A percentile compares a stretch with the other conserved stretches of the same genome.
These are phyloP conservation scores for Paramormyrops hopkinsi DNA, from an alignment of 2,797 vertebrate species.

Conservation along the genomic window DNA sequence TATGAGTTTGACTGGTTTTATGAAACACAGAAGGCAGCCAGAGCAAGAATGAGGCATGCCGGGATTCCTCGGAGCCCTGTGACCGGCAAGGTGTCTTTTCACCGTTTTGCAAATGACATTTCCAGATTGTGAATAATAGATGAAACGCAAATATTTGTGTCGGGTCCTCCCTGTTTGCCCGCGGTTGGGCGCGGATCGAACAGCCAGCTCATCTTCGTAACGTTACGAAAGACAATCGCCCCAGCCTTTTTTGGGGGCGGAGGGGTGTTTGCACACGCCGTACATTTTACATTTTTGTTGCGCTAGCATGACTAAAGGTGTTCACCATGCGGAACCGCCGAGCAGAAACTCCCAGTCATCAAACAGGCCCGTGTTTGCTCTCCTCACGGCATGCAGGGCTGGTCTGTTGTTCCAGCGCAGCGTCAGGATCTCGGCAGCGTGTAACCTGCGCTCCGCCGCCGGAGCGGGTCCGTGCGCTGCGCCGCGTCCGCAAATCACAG, in stretches of 20 bases:
- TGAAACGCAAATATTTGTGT: conserved; percentile 24
- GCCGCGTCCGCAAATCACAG: background rate
- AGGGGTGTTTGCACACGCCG: conserved; percentile 6
- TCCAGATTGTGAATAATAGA: conserved; percentile 15
- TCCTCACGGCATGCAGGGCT: background rate
- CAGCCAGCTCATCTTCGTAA: conserved; percentile 11
- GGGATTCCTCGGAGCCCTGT: background rate
- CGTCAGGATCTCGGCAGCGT: background rate
- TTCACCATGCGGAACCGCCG: conserved; percentile 49
- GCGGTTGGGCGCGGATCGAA: conserved; percentile 9
- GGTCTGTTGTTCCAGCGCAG: background rate
- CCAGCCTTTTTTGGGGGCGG: background rate
- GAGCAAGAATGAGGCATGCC: background rate
- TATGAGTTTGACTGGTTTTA: background rate
- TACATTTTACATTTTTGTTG: conserved; percentile 24
- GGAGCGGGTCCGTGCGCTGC: background rate
- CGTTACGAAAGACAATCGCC: conserved; percentile 16
- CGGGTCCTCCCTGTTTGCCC: conserved; percentile 18
- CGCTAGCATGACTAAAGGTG: conserved; percentile 50
- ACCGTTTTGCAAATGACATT: conserved; percentile 3
- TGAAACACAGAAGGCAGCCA: background rate
- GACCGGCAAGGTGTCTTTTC: background rate
- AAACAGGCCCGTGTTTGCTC: conserved; percentile 49
- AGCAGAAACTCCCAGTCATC: conserved; percentile 57
- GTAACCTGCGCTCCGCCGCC: background rate